Percentiles rank a stretch among this genome's conserved stretches.
Conservation (phyloP, 64 coral and sea anemone genomes). For the Dendronephthya gigantea region DNA sequence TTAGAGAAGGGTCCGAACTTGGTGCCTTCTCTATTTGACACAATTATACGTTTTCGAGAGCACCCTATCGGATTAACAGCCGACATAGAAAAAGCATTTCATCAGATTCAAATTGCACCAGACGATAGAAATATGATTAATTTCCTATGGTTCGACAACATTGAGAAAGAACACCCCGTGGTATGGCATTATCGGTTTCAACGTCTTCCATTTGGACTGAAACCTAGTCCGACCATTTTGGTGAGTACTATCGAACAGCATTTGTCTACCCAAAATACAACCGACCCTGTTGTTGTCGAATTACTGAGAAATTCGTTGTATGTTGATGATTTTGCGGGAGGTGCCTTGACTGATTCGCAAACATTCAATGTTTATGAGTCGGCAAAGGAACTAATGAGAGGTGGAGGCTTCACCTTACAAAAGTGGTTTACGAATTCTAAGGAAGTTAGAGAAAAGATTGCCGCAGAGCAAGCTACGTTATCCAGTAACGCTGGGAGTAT, state of each 20-base stretch:
- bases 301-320: not conserved
- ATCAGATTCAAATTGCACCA: not conserved
- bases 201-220: slow-evolving; percentile 1
- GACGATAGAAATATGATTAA: slow-evolving; percentile 8
- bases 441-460: no score
- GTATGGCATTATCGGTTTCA: slow-evolving; percentile 4
- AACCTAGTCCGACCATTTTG: not conserved
- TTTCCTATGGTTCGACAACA: not conserved
- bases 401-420: slow-evolving; percentile 11
- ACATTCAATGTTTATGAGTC: not conserved
- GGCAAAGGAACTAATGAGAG: not conserved
- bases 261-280: not conserved
- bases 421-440: slow-evolving; percentile 25
- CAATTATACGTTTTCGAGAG: slow-evolving; percentile 10
- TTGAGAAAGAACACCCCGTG: slow-evolving; percentile 1
- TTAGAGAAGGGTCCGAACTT: no score
- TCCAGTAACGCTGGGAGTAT: no score
- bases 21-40: slow-evolving; percentile 10
- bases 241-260: not conserved
- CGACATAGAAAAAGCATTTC: no score
- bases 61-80: not conserved
- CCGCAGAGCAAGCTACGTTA: no score
- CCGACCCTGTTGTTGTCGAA: not conserved
- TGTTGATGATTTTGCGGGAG: slow-evolving; percentile 6
- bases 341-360: not conserved